phyloP scores from a whole-genome alignment of 35 echinoderm and acorn worm species.

The Heliocidaris tuberculata region DNA sequence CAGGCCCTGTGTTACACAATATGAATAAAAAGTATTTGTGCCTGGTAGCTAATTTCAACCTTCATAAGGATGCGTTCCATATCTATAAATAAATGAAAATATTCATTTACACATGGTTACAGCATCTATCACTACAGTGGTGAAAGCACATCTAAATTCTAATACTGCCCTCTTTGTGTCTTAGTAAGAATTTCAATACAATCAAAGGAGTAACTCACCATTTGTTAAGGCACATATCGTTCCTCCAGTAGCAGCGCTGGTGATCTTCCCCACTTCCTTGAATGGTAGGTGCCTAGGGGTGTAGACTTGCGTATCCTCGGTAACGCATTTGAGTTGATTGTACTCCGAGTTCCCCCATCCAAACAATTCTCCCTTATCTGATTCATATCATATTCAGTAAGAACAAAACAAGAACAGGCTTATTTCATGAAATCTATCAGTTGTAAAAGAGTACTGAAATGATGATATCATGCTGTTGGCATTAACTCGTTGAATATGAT shows the following conservation, averaged over 20 bases:
- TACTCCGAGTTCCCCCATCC: conserved; percentile 99
- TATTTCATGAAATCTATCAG: background rate
- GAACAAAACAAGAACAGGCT: background rate
- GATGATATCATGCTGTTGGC: too few species aligned
- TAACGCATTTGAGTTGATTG: conserved; percentile 79
- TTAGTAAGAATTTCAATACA: background rate
- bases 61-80: too few species aligned
- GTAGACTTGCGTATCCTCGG: conserved; percentile 90
- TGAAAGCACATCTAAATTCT: too few species aligned
- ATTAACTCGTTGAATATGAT: too few species aligned
- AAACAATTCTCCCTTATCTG: conserved; percentile 94
- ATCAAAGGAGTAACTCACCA: background rate
- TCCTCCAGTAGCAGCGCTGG: conserved; percentile 76
- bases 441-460: too few species aligned
- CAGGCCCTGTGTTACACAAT: too few species aligned
- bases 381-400: conserved; percentile 1
- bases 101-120: too few species aligned
- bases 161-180: background rate
- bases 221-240: conserved; percentile 82
- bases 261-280: conserved; percentile 63
- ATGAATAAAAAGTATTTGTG: too few species aligned
- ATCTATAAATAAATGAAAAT: too few species aligned
- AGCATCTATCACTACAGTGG: too few species aligned
- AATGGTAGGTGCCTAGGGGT: conserved; percentile 78
- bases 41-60: too few species aligned